Conservation (phyloP, 2,888 invertebrate genomes). For the Tanytarsus gracilentus region DNA sequence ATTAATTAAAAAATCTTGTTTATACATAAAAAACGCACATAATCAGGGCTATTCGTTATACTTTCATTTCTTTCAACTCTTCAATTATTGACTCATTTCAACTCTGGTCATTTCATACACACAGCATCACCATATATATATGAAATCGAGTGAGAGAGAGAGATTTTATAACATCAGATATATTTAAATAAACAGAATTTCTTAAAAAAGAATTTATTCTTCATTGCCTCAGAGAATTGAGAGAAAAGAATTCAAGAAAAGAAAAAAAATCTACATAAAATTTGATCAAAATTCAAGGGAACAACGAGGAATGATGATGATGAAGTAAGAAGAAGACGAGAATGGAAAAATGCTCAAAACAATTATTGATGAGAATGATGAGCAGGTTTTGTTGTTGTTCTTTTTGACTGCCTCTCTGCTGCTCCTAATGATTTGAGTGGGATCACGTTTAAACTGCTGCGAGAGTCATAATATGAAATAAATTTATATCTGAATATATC, state of each 20-base stretch:
- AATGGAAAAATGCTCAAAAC: constrained; percentile 18
- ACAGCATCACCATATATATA: constrained; percentile 8
- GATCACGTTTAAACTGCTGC: not conserved
- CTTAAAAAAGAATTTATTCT: constrained; percentile 18
- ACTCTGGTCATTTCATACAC: not conserved
- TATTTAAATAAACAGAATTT: constrained; percentile 29
- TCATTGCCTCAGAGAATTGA: too few species aligned
- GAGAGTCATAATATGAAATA: too few species aligned
- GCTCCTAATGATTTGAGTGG: constrained; percentile 24
- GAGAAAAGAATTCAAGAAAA: constrained; percentile 15
- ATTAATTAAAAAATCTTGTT: constrained; percentile 29
- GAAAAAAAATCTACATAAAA: constrained; percentile 27
- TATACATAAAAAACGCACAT: constrained; percentile 25
- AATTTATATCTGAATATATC: too few species aligned
- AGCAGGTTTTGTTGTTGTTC: constrained; percentile 27
- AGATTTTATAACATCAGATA: constrained; percentile 29
- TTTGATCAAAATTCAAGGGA: constrained; percentile 28
- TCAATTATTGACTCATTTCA: constrained; percentile 8
- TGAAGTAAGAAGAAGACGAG: constrained; percentile 3
- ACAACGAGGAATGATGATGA: constrained; percentile 15
- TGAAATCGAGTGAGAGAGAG: not conserved
- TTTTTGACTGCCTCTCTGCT: constrained; percentile 22
- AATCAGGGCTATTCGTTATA: constrained; percentile 15
- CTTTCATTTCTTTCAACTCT: constrained; percentile 9
- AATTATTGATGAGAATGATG: constrained; percentile 29